Evolutionary conservation across 37 sponge, comb jelly and placozoan species (phyloP), one percentile per base, ranked within the genome.

Genomic region (Bolinopsis microptera): DNA sequence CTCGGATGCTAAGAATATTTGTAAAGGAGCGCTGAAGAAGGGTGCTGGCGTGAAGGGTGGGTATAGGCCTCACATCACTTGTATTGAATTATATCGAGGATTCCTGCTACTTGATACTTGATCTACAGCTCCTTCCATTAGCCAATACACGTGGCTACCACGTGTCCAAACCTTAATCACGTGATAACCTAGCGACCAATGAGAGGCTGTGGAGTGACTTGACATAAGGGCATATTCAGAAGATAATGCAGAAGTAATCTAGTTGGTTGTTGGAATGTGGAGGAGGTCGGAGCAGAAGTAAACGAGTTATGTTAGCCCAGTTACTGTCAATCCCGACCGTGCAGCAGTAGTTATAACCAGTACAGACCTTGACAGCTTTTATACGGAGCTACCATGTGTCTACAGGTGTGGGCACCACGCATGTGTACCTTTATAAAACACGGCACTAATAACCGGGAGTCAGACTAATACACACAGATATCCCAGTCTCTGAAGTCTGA

Each of bases 21-120:
- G 61, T 48, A 48, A 48, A 48, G 61, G 61, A 13, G 13, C 5
- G 5, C 61, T 48, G 61, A 48, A 48, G 61, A 48, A 13, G 61
- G 61, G 61, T 48, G 61, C 9, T 13, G 61, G 13, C 5, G 9
- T 48, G 61, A 48, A 48, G 61, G 61, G 61, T 48, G 61, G 61
- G 61, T 70, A 70, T 22, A 70, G n/a, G 74, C 74, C 30, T 70
- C 74, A 70, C 30, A 70, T 70, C 74, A 70, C 74, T 70, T 70
- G 74, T 70, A 70, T 70, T 70, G 21, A 70, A 70, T 70, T 70
- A 70, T 22, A 26, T 1, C 30, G 74, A 26, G 74, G 28, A 70
- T 28, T 70, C 74, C 74, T 70, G 74, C 74, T 70, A 70, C 74
- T 70, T 70, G 74, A 70, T 70, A 70, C 74, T 70, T 22, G 74